Evolutionary conservation across 1,140 invertebrate species (phyloP).

Genomic region (Andricus grossulariae): DNA sequence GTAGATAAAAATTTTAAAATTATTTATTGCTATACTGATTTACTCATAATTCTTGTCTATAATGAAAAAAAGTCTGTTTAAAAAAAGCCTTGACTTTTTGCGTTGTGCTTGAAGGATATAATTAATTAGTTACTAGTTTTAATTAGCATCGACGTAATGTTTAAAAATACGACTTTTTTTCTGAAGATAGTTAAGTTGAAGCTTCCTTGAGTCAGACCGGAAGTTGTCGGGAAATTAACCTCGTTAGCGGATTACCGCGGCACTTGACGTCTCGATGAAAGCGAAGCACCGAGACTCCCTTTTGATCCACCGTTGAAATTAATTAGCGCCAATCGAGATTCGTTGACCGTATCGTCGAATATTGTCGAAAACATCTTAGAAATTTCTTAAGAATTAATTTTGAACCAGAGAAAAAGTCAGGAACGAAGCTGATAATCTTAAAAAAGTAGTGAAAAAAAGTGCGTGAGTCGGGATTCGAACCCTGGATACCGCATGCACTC

Average conservation of each 20-base stretch:
- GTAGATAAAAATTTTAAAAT: too few relatives aligned
- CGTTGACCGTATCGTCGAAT: conserved; percentile 34
- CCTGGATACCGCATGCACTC: too few relatives aligned
- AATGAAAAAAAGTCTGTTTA: too few relatives aligned
- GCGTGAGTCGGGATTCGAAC: too few relatives aligned
- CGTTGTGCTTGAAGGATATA: too few relatives aligned
- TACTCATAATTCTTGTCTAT: too few relatives aligned
- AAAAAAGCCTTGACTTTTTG: too few relatives aligned
- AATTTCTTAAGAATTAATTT: not conserved
- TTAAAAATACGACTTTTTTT: conserved; percentile 7
- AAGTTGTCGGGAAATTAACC: conserved; percentile 28
- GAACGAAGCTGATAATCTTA: too few relatives aligned
- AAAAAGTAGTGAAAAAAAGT: too few relatives aligned
- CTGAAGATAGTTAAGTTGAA: conserved; percentile 14
- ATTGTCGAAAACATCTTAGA: not conserved
- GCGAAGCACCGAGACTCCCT: conserved; percentile 35
- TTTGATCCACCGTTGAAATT: conserved; percentile 42
- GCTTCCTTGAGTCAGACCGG: conserved; percentile 8
- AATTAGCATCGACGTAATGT: not conserved
- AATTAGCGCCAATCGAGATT: conserved; percentile 42
- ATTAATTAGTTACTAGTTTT: too few relatives aligned
- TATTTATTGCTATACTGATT: too few relatives aligned
- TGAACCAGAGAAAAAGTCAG: too few relatives aligned
- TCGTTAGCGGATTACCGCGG: conserved; percentile 29
- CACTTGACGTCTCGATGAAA: conserved; percentile 26